Conservation (phyloP, 2,888 invertebrate species). For the Harpalus rufipes region DNA sequence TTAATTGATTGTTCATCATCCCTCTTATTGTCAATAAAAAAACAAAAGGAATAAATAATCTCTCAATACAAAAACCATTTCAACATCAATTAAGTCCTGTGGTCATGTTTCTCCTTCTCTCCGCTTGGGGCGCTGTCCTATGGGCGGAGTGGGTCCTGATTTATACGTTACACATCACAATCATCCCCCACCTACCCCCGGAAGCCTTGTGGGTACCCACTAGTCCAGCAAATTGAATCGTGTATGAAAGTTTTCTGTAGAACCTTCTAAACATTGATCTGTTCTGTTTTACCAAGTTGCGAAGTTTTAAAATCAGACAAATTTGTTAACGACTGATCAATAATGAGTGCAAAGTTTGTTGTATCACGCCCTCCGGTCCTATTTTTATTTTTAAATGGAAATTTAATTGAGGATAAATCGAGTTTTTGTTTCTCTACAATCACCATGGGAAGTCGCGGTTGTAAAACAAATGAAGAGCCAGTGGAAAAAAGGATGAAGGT, state of each 20-base stretch:
- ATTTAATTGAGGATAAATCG: no score
- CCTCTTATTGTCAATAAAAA: conserved; percentile 19
- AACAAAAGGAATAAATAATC: conserved; percentile 22
- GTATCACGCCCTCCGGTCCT: not conserved
- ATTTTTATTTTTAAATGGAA: not conserved
- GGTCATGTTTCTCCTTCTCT: conserved; percentile 25
- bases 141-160: conserved; percentile 22
- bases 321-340: conserved; percentile 4
- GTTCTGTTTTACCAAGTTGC: conserved; percentile 27
- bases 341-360: conserved; percentile 24
- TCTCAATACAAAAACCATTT: conserved; percentile 37
- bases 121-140: conserved; percentile 16
- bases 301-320: conserved; percentile 34
- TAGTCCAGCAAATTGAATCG: conserved; percentile 47
- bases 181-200: conserved; percentile 5
- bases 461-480: no score
- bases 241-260: conserved; percentile 43
- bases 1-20: not conserved
- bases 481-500: no score
- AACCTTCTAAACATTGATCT: conserved; percentile 48
- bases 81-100: conserved; percentile 33
- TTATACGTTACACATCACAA: conserved; percentile 44
- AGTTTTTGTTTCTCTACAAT: no score
- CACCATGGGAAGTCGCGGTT: no score
- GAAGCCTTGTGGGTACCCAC: not conserved